phyloP scores from a whole-genome alignment of 2,797 vertebrate species.

The Cyprinodon diabolis region DNA sequence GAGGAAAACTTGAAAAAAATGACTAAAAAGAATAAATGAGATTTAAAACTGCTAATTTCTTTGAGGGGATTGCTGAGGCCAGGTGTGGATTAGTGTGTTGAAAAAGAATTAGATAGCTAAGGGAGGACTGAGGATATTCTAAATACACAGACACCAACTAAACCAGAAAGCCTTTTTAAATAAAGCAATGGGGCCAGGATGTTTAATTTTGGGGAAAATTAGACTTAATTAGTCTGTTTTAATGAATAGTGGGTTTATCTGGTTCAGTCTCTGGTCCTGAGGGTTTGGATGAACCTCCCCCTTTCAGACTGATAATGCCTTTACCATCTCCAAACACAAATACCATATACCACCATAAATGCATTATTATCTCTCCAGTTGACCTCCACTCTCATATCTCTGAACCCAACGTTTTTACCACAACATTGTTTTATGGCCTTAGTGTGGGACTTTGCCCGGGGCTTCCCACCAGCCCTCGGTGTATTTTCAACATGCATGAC shows the following conservation, averaged over 20 bases:
- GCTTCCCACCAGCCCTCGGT: constrained; percentile 64
- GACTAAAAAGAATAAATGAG: background rate
- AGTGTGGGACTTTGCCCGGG: constrained; percentile 67
- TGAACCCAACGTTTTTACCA: constrained; percentile 56
- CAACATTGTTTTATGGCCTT: constrained; percentile 69
- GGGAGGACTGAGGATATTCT: background rate
- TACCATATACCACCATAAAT: background rate
- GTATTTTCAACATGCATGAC: constrained; percentile 59
- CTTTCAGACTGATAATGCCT: background rate
- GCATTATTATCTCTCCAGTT: constrained; percentile 32
- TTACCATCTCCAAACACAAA: background rate
- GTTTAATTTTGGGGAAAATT: background rate
- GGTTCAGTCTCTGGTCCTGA: too few relatives aligned
- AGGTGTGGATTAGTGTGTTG: too few relatives aligned
- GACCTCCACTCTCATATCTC: constrained; percentile 67
- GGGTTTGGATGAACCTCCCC: background rate
- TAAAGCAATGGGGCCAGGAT: too few relatives aligned
- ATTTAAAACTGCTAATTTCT: background rate
- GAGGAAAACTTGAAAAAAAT: too few relatives aligned
- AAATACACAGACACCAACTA: background rate
- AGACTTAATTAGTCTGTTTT: background rate
- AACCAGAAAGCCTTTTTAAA: background rate
- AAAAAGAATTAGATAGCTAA: background rate
- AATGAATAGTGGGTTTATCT: too few relatives aligned
- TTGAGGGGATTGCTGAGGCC: background rate